These are phyloP conservation scores for Pristionchus mayeri DNA, from an alignment of 2,888 invertebrate species.

Conservation along the genomic window DNA sequence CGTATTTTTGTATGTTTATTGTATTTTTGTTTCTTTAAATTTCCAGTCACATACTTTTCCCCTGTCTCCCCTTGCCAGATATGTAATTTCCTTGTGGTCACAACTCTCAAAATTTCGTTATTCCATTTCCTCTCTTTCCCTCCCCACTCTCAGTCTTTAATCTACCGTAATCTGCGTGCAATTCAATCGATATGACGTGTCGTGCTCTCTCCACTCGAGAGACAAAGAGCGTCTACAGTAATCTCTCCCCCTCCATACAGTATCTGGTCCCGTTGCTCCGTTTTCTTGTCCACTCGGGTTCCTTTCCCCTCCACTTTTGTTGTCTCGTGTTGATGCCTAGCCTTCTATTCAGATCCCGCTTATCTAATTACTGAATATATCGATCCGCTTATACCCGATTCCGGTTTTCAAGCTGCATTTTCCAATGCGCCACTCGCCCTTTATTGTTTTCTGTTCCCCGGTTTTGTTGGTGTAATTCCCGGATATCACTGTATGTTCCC, in stretches of 20 bases:
- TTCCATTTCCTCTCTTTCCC: background rate
- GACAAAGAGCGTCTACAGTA: conserved; percentile 24
- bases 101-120: background rate
- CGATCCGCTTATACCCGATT: conserved; percentile 5
- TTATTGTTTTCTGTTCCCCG: background rate
- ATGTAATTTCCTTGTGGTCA: conserved; percentile 11
- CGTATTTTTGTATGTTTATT: background rate
- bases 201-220: background rate
- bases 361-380: conserved; percentile 15
- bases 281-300: background rate
- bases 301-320: background rate
- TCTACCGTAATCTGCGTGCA: conserved; percentile 28
- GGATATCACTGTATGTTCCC: background rate
- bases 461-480: conserved; percentile 23
- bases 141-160: conserved; percentile 16
- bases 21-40: too few species aligned
- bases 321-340: background rate
- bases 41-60: background rate
- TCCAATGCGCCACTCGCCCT: background rate
- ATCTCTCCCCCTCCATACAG: conserved; percentile 21
- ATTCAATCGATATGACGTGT: conserved; percentile 35
- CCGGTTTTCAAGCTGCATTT: conserved; percentile 32
- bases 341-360: conserved; percentile 14
- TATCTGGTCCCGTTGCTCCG: conserved; percentile 37
- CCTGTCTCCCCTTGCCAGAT: conserved; percentile 2